Conservation (phyloP, 2,113 vertebrate genomes). For the Anoura caudifer region DNA sequence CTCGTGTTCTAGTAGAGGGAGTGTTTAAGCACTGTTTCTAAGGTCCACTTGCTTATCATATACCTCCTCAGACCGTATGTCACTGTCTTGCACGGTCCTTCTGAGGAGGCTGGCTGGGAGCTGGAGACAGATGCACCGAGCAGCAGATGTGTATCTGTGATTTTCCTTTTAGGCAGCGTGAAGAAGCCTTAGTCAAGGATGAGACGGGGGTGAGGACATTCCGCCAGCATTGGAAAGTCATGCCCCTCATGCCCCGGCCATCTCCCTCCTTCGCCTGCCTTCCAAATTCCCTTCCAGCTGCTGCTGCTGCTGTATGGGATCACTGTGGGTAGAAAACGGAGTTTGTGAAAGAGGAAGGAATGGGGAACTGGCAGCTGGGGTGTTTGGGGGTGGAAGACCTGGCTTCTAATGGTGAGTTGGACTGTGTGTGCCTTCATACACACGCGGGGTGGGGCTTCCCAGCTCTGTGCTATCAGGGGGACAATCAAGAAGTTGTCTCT, state of each 20-base stretch:
- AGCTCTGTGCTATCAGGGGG: background rate
- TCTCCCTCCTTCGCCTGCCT: background rate
- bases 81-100: background rate
- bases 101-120: background rate
- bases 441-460: background rate
- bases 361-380: background rate
- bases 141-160: background rate
- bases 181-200: background rate
- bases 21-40: background rate
- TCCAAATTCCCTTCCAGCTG: background rate
- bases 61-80: background rate
- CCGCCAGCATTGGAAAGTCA: background rate
- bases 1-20: too few species aligned
- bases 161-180: constrained; percentile 41
- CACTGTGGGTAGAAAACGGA: background rate
- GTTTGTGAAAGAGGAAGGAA: background rate
- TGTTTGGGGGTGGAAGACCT: background rate
- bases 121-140: background rate
- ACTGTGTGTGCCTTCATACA: background rate
- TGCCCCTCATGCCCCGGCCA: background rate
- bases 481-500: background rate
- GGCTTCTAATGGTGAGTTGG: background rate
- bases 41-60: background rate
- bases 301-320: background rate
- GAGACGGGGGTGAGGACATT: background rate